These are phyloP conservation scores for Cettia cetti DNA, from an alignment of 2,113 vertebrate genomes.

Conservation along the genomic window DNA sequence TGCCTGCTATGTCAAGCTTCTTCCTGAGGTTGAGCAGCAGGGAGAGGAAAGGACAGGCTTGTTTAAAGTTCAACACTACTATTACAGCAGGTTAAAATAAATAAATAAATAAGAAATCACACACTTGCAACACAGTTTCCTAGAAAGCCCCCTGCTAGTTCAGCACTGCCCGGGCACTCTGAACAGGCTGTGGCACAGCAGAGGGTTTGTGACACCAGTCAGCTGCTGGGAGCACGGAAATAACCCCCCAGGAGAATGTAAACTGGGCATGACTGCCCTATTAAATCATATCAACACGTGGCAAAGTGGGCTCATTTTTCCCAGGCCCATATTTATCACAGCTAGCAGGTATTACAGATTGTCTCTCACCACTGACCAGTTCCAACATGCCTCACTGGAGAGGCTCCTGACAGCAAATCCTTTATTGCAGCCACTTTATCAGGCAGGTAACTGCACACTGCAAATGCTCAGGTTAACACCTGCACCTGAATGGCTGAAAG, in stretches of 20 bases:
- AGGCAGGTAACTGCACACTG: accelerated
- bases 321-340: not conserved
- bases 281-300: constrained; percentile 3
- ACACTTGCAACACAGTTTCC: constrained; percentile 28
- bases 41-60: not conserved
- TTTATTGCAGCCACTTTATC: not conserved
- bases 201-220: not conserved
- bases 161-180: not conserved
- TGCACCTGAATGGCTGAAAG: not conserved
- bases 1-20: not conserved
- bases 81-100: not conserved
- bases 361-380: not conserved
- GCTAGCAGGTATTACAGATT: not conserved
- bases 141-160: constrained; percentile 63
- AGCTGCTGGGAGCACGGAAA: constrained; percentile 31
- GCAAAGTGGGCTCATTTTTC: not conserved
- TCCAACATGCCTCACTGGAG: not conserved
- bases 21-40: not conserved
- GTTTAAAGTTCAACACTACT: not conserved
- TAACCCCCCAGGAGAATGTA: constrained; percentile 30
- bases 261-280: not conserved
- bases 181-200: not conserved
- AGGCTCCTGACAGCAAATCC: not conserved
- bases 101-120: not conserved
- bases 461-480: not conserved